These are phyloP conservation scores for Tangara arthus DNA, from an alignment of 2,797 vertebrate species.

Conservation along the genomic window DNA sequence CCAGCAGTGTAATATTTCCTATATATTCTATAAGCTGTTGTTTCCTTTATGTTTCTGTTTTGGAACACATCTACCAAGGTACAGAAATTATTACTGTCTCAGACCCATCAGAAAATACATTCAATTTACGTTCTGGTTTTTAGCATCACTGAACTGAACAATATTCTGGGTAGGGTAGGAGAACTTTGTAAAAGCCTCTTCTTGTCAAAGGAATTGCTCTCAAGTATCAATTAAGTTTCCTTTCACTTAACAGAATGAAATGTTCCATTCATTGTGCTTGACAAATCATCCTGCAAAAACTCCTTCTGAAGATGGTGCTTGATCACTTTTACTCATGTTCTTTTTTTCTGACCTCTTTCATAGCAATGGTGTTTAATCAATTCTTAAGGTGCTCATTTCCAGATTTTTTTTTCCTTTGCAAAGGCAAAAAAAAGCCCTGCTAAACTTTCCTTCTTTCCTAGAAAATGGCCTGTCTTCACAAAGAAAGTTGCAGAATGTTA, in stretches of 20 bases:
- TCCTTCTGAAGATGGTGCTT: neutral
- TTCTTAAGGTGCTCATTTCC: neutral
- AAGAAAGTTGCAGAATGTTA: neutral
- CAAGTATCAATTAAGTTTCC: constrained; percentile 6
- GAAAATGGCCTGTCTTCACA: neutral
- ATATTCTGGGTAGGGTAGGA: neutral
- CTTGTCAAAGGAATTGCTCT: constrained; percentile 11
- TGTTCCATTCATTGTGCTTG: constrained; percentile 29
- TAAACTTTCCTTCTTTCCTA: neutral
- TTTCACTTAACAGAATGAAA: constrained; percentile 8
- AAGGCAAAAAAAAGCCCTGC: neutral
- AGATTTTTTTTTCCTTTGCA: neutral
- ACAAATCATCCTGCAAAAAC: neutral
- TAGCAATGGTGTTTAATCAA: neutral
- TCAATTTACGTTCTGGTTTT: neutral
- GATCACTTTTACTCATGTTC: neutral
- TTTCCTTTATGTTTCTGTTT: neutral
- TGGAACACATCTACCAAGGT: neutral
- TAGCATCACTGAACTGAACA: neutral
- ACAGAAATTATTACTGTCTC: neutral
- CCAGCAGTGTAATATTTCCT: neutral
- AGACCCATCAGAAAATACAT: neutral
- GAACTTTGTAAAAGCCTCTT: neutral
- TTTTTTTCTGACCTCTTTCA: neutral
- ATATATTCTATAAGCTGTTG: neutral